Conservation (phyloP, 1,140 invertebrate species). For the Dicyema japonicum region DNA sequence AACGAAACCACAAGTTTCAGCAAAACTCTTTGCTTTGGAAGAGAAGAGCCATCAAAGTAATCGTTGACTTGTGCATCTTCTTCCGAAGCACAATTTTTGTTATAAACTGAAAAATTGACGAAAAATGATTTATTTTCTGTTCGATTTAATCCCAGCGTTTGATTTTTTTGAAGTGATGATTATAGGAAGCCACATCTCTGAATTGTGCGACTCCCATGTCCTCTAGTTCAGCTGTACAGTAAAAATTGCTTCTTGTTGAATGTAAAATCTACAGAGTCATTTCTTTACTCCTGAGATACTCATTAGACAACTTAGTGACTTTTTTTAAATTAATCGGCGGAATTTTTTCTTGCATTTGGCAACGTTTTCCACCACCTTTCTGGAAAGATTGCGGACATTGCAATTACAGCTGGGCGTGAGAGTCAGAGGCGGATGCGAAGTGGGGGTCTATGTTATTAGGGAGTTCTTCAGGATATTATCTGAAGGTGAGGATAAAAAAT, state of each 20-base stretch:
- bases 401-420: too few species aligned
- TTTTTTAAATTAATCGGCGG: too few species aligned
- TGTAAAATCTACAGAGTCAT: slow-evolving; percentile 21
- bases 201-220: slow-evolving; percentile 20
- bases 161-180: slow-evolving; percentile 16
- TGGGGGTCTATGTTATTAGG: too few species aligned
- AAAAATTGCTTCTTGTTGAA: slow-evolving; percentile 18
- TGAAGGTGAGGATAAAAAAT: too few species aligned
- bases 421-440: too few species aligned
- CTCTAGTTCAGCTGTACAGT: slow-evolving; percentile 17
- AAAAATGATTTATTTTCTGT: slow-evolving; percentile 15
- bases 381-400: too few species aligned
- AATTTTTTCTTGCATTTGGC: too few species aligned
- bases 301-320: too few species aligned
- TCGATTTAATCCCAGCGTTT: slow-evolving; percentile 22
- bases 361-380: too few species aligned
- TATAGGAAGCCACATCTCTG: slow-evolving; percentile 12
- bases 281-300: slow-evolving; percentile 19
- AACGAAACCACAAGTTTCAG: not conserved
- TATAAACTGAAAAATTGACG: not conserved
- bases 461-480: too few species aligned
- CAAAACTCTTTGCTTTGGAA: slow-evolving; percentile 40
- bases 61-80: slow-evolving; percentile 24
- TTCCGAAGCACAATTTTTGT: not conserved
- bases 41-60: slow-evolving; percentile 59